Evolutionary conservation across 2,113 vertebrate species (phyloP).

Genomic region (Phyllopteryx taeniolatus): DNA sequence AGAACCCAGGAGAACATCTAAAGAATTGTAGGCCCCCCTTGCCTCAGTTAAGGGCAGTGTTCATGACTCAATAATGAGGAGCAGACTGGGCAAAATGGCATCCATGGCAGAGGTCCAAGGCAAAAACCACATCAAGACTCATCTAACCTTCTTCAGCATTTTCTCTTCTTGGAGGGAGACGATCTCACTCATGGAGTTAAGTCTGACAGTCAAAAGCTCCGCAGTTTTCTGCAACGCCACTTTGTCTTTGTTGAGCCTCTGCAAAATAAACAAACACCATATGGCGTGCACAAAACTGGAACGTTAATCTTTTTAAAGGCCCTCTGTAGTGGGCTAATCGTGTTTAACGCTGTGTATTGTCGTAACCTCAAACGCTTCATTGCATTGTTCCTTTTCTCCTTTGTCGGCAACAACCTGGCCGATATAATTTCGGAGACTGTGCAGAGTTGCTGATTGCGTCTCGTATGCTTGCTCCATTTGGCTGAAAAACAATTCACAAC

Average conservation of each 20-base stretch:
- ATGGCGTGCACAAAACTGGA: neutral
- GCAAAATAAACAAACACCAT: constrained; percentile 9
- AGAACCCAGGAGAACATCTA: too few species aligned
- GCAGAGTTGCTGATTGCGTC: constrained; percentile 68
- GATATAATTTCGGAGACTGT: constrained; percentile 75
- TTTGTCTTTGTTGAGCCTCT: constrained; percentile 74
- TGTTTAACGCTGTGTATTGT: constrained; percentile 38
- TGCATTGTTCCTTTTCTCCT: constrained; percentile 63
- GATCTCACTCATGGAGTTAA: constrained; percentile 74
- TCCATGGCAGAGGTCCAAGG: neutral
- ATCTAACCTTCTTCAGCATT: constrained; percentile 59
- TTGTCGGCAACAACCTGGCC: constrained; percentile 65
- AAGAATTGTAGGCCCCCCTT: too few species aligned
- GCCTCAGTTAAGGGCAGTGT: too few species aligned
- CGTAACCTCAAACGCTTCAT: constrained; percentile 65
- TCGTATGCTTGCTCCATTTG: constrained; percentile 65
- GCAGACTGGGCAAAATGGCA: neutral
- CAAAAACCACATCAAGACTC: neutral
- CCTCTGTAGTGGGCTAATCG: constrained; percentile 38
- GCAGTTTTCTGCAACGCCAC: constrained; percentile 63
- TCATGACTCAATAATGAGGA: too few species aligned
- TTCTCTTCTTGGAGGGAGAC: constrained; percentile 73
- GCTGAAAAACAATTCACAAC: constrained; percentile 46
- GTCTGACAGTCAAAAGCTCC: constrained; percentile 72
- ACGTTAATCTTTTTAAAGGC: constrained; percentile 9